phyloP scores from a whole-genome alignment of 2,888 invertebrate species.

The Conchocele bisecta region DNA sequence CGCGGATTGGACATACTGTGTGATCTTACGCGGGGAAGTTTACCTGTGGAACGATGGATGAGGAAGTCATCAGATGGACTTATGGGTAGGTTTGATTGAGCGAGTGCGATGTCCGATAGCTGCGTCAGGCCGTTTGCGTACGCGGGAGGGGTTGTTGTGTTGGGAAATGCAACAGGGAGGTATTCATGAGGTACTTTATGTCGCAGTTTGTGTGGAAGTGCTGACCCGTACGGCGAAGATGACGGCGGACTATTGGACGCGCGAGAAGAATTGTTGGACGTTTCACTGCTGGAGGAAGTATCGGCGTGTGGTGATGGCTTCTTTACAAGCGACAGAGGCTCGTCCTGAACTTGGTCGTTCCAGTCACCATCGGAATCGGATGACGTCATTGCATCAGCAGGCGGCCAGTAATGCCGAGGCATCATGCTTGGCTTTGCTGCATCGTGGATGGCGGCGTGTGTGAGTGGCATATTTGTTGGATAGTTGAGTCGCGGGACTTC shows the following conservation, averaged over 20 bases:
- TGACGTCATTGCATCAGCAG: constrained; percentile 51
- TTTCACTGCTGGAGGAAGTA: constrained; percentile 58
- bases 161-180: constrained; percentile 23
- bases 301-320: constrained; percentile 55
- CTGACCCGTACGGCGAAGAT: constrained; percentile 60
- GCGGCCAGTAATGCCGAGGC: constrained; percentile 44
- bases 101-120: constrained; percentile 74
- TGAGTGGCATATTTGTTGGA: constrained; percentile 39
- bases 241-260: constrained; percentile 59
- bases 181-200: constrained; percentile 68
- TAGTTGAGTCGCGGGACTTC: constrained; percentile 25
- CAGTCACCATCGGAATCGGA: constrained; percentile 55
- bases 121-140: constrained; percentile 75
- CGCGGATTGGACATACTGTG: constrained; percentile 53
- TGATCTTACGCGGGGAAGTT: constrained; percentile 26
- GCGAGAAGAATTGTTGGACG: constrained; percentile 62
- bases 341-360: constrained; percentile 59
- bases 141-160: constrained; percentile 35
- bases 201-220: constrained; percentile 74
- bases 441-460: constrained; percentile 34
- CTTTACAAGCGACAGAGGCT: constrained; percentile 64
- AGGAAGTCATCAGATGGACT: constrained; percentile 34
- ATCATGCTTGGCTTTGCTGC: constrained; percentile 27
- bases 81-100: constrained; percentile 66
- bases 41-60: constrained; percentile 9